Conservation (phyloP, 1,140 invertebrate genomes). For the Agrypnia vestita region DNA sequence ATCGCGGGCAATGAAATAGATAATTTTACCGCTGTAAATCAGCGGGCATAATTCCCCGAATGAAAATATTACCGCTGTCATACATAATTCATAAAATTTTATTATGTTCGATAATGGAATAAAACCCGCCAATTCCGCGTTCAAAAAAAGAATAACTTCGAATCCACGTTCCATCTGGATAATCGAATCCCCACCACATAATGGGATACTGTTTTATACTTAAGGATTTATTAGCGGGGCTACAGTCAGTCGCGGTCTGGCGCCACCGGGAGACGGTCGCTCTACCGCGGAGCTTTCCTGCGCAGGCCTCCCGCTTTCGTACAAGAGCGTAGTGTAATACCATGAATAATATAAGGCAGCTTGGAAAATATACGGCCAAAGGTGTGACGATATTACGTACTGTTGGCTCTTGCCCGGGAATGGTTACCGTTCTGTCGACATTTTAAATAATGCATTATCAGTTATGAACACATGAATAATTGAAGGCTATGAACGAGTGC, state of each 20-base stretch:
- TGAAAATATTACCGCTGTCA: neutral
- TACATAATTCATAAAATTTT: slow-evolving; percentile 15
- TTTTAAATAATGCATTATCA: slow-evolving; percentile 38
- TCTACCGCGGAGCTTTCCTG: neutral
- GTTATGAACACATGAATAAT: slow-evolving; percentile 32
- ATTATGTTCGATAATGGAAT: slow-evolving; percentile 25
- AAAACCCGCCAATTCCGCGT: neutral
- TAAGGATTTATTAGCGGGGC: slow-evolving; percentile 25
- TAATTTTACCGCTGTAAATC: slow-evolving; percentile 5
- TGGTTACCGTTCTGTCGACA: slow-evolving; percentile 25
- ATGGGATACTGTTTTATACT: slow-evolving; percentile 27
- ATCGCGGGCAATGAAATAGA: neutral
- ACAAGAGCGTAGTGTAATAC: neutral
- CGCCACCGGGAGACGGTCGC: slow-evolving; percentile 9
- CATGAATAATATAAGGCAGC: slow-evolving; percentile 26
- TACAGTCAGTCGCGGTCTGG: slow-evolving; percentile 31
- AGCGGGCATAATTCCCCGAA: neutral
- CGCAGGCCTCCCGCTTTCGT: neutral
- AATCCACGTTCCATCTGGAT: slow-evolving; percentile 30
- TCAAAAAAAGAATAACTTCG: slow-evolving; percentile 21
- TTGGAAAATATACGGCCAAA: slow-evolving; percentile 13
- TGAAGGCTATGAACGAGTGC: neutral
- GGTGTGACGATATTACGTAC: slow-evolving; percentile 33
- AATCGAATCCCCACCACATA: slow-evolving; percentile 34
- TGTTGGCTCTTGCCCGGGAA: slow-evolving; percentile 9